Evolutionary conservation across 30 jellyfish, hydroid and myxozoan species (phyloP).

Genomic region (Morbakka virulenta): DNA sequence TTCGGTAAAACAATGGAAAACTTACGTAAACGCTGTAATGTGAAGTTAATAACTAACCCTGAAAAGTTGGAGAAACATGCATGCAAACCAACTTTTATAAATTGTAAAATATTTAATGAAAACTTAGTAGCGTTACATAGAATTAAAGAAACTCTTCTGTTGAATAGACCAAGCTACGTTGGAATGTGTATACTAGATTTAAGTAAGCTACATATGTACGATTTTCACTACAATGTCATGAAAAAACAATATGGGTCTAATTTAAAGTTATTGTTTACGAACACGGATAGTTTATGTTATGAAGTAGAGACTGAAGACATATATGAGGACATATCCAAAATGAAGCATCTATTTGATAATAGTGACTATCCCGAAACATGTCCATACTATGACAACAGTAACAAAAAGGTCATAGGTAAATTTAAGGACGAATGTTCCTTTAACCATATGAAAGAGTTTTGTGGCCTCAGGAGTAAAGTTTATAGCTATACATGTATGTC

Average conservation of each 20-base stretch:
- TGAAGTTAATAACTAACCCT: background rate
- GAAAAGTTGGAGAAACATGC: background rate
- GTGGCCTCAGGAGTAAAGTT: no score
- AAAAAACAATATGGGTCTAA: conserved; percentile 4
- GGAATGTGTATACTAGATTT: conserved; percentile 19
- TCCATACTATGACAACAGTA: no score
- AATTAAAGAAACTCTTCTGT: background rate
- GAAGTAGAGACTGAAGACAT: no score
- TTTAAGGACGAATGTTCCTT: no score
- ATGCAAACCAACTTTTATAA: background rate
- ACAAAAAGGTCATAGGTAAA: no score
- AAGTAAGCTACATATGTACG: background rate
- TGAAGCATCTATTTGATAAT: no score
- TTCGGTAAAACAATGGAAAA: conserved; percentile 14
- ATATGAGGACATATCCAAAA: no score
- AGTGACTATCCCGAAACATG: no score
- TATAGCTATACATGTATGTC: no score
- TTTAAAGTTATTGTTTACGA: conserved; percentile 42
- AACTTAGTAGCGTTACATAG: no score
- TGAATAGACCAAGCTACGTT: conserved; percentile 1
- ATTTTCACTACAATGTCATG: conserved; percentile 20
- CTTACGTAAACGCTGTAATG: background rate
- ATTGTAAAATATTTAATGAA: background rate
- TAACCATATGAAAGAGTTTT: no score
- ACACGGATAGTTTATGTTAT: conserved; percentile 51